Evolutionary conservation across 2,113 vertebrate genomes (phyloP).

Genomic region (Zosterops borbonicus): DNA sequence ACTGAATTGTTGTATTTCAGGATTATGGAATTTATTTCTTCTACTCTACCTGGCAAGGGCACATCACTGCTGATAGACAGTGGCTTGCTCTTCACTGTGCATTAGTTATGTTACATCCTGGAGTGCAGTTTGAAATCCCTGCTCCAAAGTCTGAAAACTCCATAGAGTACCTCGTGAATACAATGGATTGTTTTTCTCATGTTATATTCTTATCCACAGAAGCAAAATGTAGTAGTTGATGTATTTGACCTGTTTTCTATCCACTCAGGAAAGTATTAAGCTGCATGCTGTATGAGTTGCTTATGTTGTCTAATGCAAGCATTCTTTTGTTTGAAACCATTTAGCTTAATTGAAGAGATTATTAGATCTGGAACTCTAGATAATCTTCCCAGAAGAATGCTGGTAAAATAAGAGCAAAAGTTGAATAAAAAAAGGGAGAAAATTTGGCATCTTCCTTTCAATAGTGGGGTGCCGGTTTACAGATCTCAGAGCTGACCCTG

Average conservation of each 20-base stretch:
- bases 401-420: background rate
- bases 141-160: background rate
- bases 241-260: background rate
- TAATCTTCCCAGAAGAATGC: background rate
- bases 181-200: background rate
- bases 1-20: background rate
- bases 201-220: background rate
- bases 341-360: background rate
- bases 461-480: background rate
- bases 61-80: background rate
- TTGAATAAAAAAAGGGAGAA: background rate
- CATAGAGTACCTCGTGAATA: background rate
- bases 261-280: background rate
- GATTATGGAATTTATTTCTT: background rate
- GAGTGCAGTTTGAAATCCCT: background rate
- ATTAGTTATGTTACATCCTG: background rate
- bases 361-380: background rate
- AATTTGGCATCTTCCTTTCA: background rate
- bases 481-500: background rate
- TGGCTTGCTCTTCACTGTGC: background rate
- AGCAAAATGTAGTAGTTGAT: background rate
- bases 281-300: background rate
- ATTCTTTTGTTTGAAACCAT: background rate
- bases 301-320: slow-evolving; percentile 37
- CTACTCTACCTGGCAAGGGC: background rate